Evolutionary conservation across 2,797 vertebrate genomes (phyloP).

Genomic region (Enteromius unitaeniatus): DNA sequence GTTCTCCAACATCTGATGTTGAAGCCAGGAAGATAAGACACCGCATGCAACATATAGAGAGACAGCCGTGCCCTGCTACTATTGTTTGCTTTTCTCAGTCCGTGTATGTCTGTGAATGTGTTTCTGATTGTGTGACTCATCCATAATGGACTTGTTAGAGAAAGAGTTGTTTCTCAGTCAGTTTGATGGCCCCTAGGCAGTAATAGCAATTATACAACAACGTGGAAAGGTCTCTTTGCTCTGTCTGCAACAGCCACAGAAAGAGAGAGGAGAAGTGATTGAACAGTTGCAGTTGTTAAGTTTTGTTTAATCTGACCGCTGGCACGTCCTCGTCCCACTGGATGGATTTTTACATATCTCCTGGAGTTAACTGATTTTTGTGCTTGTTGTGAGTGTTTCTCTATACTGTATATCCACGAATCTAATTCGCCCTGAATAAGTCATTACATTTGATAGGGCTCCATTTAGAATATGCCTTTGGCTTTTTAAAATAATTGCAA

Average conservation of each 20-base stretch:
- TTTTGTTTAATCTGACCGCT: slow-evolving; percentile 15
- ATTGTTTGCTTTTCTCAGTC: slow-evolving; percentile 7
- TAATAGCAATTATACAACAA: slow-evolving; percentile 48
- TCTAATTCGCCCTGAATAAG: slow-evolving; percentile 7
- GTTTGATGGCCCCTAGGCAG: slow-evolving; percentile 50
- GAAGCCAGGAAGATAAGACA: not conserved
- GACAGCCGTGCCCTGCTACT: not conserved
- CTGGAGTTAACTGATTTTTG: slow-evolving; percentile 24
- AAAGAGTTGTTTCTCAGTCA: slow-evolving; percentile 49
- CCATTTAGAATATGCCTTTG: not conserved
- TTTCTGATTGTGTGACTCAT: slow-evolving; percentile 45
- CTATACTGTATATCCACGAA: no score
- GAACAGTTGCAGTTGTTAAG: slow-evolving; percentile 14
- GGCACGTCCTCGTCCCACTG: slow-evolving; percentile 9
- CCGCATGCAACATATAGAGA: not conserved
- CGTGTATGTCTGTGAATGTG: slow-evolving; percentile 11
- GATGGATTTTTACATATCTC: slow-evolving; percentile 27
- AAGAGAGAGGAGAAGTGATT: slow-evolving; percentile 19
- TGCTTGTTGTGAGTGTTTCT: not conserved
- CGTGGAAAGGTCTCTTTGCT: slow-evolving; percentile 19
- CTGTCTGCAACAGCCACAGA: not conserved
- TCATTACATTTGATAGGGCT: not conserved
- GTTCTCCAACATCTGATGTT: not conserved
- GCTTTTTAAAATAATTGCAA: slow-evolving; percentile 1
- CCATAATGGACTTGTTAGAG: slow-evolving; percentile 49